Conservation (phyloP, 2,797 vertebrate genomes). For the Brachyrhaphis roseni region DNA sequence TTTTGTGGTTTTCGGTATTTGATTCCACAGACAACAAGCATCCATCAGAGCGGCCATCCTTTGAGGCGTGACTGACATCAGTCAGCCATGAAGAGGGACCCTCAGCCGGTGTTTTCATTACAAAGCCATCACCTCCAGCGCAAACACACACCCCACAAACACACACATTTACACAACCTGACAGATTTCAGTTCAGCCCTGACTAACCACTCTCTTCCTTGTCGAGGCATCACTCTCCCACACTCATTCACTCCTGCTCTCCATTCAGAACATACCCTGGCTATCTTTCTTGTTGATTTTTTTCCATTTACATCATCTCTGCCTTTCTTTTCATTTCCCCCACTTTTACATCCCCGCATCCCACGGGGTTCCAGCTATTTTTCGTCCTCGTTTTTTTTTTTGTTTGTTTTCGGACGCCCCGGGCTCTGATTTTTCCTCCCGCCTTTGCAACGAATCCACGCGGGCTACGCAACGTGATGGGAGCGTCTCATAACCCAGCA, state of each 20-base stretch:
- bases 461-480: conserved; percentile 38
- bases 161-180: conserved; percentile 37
- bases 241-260: conserved; percentile 27
- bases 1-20: not conserved
- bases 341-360: conserved; percentile 20
- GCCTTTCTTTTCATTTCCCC: not conserved
- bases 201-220: conserved; percentile 34
- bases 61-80: conserved; percentile 68
- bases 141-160: conserved; percentile 29
- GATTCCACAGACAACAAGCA: conserved; percentile 25
- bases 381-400: conserved; percentile 8
- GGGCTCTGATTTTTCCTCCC: conserved; percentile 16
- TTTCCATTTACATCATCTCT: conserved; percentile 10
- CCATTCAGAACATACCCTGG: conserved; percentile 13
- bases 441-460: conserved; percentile 12
- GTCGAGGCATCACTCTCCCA: conserved; percentile 33
- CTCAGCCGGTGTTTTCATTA: conserved; percentile 68
- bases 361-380: conserved; percentile 29
- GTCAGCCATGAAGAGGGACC: conserved; percentile 57
- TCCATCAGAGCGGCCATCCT: conserved; percentile 32
- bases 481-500: conserved; percentile 63
- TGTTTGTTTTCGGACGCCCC: conserved; percentile 18
- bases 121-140: conserved; percentile 65
- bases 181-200: conserved; percentile 42
- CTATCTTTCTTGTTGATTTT: conserved; percentile 1